Evolutionary conservation across 2,113 vertebrate genomes (phyloP), one percentile per base, ranked within the genome.

Genomic region (Aix galericulata): DNA sequence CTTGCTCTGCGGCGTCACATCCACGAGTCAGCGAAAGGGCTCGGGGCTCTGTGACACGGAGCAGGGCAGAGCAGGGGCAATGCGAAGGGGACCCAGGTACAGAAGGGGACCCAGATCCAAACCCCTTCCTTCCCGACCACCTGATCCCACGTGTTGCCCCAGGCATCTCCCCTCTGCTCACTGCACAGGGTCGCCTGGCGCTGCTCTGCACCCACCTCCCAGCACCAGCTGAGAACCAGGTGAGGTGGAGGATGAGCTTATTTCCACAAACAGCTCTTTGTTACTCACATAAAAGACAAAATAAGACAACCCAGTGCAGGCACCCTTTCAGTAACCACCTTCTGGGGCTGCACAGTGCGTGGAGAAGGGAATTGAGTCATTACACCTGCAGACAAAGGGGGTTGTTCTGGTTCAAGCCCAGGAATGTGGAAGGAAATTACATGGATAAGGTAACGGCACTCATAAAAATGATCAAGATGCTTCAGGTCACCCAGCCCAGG

Each of bases 1-100:
- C 50, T 86, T 6, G 0, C 40, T 76, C 59, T 4, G 1, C 4
- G 2, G 2, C 2, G 11, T 17, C 78, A 36, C 13, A 3, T 5
- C 25, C 3, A 0, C 6, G 29, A 82, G 85, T 16, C 32, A 40
- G 15, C 2, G 13, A 52, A 64, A 64, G 14, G 36, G 36, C 76
- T 6, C 22, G 11, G 27, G 6, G 8, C 8, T 87, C 69, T 85
- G 58, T 31, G 44, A 20, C 62, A 11, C 14, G 29, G 17, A 8
- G 16, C 29, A 15, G 1, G 5, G 71, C 56, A 91, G n/a, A 46
- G 81, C 48, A 53, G 38, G 29, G 55, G 13, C 52, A 84, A 72
- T 46, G 11, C 17, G n/a, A 73, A 91, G 40, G 23, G 36, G 25
- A 89, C 16, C 14, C 50, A 23, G 31, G 44, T 27, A 27, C 20